Evolutionary conservation across 2,797 vertebrate species (phyloP), one percentile per base, ranked within the genome.

Genomic region (Hydrolagus colliei): DNA sequence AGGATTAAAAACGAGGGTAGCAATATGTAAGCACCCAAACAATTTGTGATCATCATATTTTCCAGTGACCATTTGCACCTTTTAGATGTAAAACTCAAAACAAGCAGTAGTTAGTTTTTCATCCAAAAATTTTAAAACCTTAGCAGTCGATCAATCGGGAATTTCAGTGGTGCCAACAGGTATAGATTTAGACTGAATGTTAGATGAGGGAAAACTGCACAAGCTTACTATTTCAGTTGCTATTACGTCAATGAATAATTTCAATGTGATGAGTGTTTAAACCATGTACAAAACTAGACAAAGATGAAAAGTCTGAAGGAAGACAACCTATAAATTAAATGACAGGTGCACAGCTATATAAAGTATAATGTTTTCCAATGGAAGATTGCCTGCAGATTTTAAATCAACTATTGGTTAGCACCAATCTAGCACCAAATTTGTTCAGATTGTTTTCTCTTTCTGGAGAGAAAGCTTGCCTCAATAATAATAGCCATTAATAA

Each of bases 11-110:
- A 71, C 16, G 18, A 77, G 75, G n/a, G 61, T 20, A 77, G n/a
- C 5, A 52, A 77, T n/a, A 9, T 0, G 10, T 20, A 77, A 61
- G 41, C 59, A 20, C 75, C 52, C 27, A 84, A 84, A 2, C 32
- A 71, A 71, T 65, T 84, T 22, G 27, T 71, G 6, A 84, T 84
- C 41, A 84, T 18, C 79, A 63, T 35, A 67, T 41, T 41, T 68
- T 35, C 65, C 41, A 6, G 6, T 52, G 68, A 84, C 65, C 16
- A 68, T 84, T 84, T 67, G 79, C 35, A 82, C 67, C 79, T 68
- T 63, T 82, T 32, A 84, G 32, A 84, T 82, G 65, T 6, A 52
- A 52, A 52, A 52, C 41, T 52, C 41, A 0, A 52, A 52, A 52
- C 0, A 52, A 52, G 41, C 41, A 52, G 6, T 6, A 52, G 41